Evolutionary conservation across 2,888 invertebrate genomes (phyloP).

Genomic region (Apotomis capreana): DNA sequence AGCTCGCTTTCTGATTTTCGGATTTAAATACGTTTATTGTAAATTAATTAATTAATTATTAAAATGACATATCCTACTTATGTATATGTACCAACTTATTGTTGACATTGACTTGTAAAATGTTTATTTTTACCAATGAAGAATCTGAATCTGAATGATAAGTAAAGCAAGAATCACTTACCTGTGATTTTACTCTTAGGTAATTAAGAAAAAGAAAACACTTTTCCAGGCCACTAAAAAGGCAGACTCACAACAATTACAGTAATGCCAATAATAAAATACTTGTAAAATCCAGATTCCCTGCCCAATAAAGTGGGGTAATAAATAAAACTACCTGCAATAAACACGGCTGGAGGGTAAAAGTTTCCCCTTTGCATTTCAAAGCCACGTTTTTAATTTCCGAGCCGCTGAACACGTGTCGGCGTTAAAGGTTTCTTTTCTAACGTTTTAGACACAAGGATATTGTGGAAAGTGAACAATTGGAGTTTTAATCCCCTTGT

Average conservation of each 20-base stretch:
- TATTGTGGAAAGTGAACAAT: slow-evolving; percentile 30
- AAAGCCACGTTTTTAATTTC: slow-evolving; percentile 77
- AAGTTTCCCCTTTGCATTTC: slow-evolving; percentile 71
- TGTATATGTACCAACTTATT: too few relatives aligned
- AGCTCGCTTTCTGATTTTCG: too few relatives aligned
- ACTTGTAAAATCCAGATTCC: not conserved
- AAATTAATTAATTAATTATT: too few relatives aligned
- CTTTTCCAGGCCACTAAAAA: too few relatives aligned
- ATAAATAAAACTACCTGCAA: slow-evolving; percentile 41
- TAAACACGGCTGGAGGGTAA: slow-evolving; percentile 41
- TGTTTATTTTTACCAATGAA: too few relatives aligned
- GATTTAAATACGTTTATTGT: too few relatives aligned
- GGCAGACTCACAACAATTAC: not conserved
- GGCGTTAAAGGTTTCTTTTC: slow-evolving; percentile 54
- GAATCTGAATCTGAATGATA: too few relatives aligned
- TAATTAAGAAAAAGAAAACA: too few relatives aligned
- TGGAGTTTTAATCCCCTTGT: slow-evolving; percentile 3
- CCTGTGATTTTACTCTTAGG: too few relatives aligned
- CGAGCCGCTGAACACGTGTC: slow-evolving; percentile 68
- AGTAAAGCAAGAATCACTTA: too few relatives aligned
- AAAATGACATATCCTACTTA: too few relatives aligned
- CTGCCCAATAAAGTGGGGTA: slow-evolving; percentile 38
- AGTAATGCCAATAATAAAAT: not conserved
- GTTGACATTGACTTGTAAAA: too few relatives aligned
- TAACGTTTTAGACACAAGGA: slow-evolving; percentile 55